Evolutionary conservation across 2,113 vertebrate species (phyloP), one percentile per base, ranked within the genome.

Genomic region (Dipodomys stephensi): DNA sequence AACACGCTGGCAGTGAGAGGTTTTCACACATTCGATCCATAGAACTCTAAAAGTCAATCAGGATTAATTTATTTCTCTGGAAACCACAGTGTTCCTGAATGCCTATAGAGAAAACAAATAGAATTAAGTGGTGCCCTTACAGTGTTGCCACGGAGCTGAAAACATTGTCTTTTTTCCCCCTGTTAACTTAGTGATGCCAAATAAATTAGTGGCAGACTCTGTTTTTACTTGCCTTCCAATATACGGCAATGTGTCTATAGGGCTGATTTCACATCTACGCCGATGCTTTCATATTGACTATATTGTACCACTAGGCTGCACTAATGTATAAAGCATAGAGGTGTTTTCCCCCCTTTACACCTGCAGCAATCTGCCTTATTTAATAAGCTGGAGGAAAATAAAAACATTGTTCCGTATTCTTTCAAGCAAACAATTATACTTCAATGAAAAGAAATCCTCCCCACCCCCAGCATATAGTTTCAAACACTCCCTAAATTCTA

Each of bases 251-350:
- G 25, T 28, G 90, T 39, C 39, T 93, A 72, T 71, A 20, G 77
- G 30, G 20, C 92, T 87, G 91, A 95, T 96, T 93, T 94, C 82
- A 93, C 62, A 89, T 73, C 80, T 96, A 74, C 87, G 78, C 44
- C 49, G 27, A 82, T 90, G 19, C 95, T 97, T 97, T 95, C 96
- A 76, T 84, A n/a, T 87, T 91, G 73, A 94, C 83, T 98, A 64
- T 95, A 95, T 81, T 78, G 60, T 64, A 97, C 98, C 98, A 98
- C 98, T 98, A 98, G 98, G 95, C 97, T 98, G 98, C 98, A 98
- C 97, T 96, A 96, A 98, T 87, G 97, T 95, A 96, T 98, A 97
- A 94, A 95, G 68, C 92, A 92, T 92, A 49, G 91, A 53, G 65
- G 91, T 87, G 94, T 96, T 74, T 86, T 95, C 91, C 92, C 90